A percentile compares a stretch with the other conserved stretches of the same genome.
Conservation (phyloP, 2,888 invertebrate species). For the Holacanthella duospinosa region DNA sequence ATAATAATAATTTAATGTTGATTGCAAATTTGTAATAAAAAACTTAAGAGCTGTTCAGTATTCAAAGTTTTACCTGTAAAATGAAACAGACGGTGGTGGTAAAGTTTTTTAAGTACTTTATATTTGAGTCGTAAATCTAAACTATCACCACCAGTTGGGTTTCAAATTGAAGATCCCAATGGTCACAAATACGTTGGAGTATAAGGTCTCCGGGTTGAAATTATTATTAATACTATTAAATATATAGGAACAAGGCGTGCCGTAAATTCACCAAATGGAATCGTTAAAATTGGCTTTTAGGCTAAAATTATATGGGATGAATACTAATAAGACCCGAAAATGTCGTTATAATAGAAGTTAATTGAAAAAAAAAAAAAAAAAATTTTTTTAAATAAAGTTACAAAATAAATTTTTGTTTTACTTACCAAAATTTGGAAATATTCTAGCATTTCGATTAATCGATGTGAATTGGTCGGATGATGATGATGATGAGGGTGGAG, state of each 20-base stretch:
- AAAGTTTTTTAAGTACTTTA: background rate
- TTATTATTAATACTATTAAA: too few species aligned
- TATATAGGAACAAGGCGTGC: background rate
- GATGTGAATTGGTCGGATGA: slow-evolving; percentile 4
- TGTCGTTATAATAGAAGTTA: background rate
- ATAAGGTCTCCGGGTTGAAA: background rate
- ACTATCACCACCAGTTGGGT: too few species aligned
- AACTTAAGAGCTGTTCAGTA: background rate
- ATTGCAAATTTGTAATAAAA: background rate
- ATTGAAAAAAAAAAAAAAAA: background rate
- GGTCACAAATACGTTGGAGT: background rate
- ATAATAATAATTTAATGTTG: slow-evolving; percentile 4
- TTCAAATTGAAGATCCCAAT: background rate
- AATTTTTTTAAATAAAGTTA: background rate
- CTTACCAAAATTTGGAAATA: slow-evolving; percentile 32
- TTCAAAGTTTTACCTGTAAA: background rate
- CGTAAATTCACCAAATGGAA: background rate
- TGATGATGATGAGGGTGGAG: slow-evolving; percentile 9
- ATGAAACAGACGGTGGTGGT: background rate
- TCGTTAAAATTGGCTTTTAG: background rate
- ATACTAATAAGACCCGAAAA: background rate
- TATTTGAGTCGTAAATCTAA: background rate
- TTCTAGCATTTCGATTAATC: slow-evolving; percentile 20
- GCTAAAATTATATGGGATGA: too few species aligned
- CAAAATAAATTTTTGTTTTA: background rate